Percentiles rank a stretch among this genome's conserved stretches.
Evolutionary conservation across 2,113 vertebrate genomes (phyloP).

Genomic region (Synodontis membranacea): DNA sequence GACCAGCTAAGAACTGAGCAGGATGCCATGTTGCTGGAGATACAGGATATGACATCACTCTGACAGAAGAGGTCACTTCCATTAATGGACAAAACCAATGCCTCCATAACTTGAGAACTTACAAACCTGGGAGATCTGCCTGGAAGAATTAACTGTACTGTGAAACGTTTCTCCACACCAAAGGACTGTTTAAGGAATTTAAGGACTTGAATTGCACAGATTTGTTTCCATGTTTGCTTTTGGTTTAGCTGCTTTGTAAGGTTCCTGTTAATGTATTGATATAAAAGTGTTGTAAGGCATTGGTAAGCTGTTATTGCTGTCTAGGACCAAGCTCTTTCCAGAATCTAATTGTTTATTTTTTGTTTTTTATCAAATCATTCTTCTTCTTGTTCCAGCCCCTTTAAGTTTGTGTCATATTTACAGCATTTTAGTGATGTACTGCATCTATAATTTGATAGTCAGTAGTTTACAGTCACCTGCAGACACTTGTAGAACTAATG

Average conservation of each 20-base stretch:
- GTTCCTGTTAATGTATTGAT: background rate
- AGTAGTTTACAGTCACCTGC: constrained; percentile 41
- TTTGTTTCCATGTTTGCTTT: constrained; percentile 28
- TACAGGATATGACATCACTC: constrained; percentile 76
- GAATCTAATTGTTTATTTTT: constrained; percentile 22
- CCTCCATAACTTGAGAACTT: constrained; percentile 24
- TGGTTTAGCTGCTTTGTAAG: constrained; percentile 22
- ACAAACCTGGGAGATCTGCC: constrained; percentile 27
- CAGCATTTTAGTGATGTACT: constrained; percentile 25
- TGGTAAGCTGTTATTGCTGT: constrained; percentile 37
- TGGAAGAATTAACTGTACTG: constrained; percentile 44
- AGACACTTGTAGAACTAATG: constrained; percentile 19
- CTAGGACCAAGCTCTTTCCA: constrained; percentile 21
- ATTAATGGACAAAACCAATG: constrained; percentile 3
- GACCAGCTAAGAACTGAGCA: constrained; percentile 79
- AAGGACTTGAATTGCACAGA: constrained; percentile 37
- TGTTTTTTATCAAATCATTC: constrained; percentile 7
- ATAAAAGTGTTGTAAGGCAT: constrained; percentile 22
- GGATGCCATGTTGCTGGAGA: constrained; percentile 79
- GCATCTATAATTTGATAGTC: constrained; percentile 14
- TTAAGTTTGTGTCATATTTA: constrained; percentile 22
- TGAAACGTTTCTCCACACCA: constrained; percentile 45
- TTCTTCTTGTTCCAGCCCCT: constrained; percentile 11
- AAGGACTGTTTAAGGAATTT: constrained; percentile 23
- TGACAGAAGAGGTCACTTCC: constrained; percentile 54